phyloP scores from a whole-genome alignment of 2,888 invertebrate species.

The Orthonychiurus folsomi region DNA sequence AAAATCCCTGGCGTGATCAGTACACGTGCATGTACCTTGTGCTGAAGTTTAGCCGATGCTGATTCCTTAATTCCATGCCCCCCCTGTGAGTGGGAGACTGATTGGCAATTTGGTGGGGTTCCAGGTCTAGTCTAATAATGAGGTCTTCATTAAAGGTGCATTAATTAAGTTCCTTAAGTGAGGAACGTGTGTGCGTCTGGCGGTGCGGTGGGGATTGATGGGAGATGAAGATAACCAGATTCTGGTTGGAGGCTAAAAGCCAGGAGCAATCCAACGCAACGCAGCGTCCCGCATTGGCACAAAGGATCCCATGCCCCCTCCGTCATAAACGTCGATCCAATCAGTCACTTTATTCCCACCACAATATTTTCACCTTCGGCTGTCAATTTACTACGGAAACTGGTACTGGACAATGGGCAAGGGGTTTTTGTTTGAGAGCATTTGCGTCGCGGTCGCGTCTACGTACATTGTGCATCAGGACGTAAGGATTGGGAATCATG shows the following conservation, averaged over 20 bases:
- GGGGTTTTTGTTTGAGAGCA: no score
- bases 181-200: neutral
- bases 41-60: no score
- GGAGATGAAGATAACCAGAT: neutral
- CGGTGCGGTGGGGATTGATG: neutral
- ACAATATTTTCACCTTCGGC: constrained; percentile 40
- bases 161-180: constrained; percentile 17
- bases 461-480: no score
- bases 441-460: no score
- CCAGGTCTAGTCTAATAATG: constrained; percentile 38
- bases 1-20: no score
- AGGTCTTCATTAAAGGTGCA: constrained; percentile 40
- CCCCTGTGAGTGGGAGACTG: no score
- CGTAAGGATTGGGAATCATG: no score
- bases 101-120: constrained; percentile 27
- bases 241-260: neutral
- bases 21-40: no score
- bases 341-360: constrained; percentile 25
- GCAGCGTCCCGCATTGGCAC: neutral
- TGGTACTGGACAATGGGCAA: constrained; percentile 7
- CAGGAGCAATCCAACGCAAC: neutral
- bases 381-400: constrained; percentile 30
- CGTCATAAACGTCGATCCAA: neutral
- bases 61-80: no score
- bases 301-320: neutral